phyloP scores from a whole-genome alignment of 2,888 invertebrate species.

The Lasioglossum pauxillum region DNA sequence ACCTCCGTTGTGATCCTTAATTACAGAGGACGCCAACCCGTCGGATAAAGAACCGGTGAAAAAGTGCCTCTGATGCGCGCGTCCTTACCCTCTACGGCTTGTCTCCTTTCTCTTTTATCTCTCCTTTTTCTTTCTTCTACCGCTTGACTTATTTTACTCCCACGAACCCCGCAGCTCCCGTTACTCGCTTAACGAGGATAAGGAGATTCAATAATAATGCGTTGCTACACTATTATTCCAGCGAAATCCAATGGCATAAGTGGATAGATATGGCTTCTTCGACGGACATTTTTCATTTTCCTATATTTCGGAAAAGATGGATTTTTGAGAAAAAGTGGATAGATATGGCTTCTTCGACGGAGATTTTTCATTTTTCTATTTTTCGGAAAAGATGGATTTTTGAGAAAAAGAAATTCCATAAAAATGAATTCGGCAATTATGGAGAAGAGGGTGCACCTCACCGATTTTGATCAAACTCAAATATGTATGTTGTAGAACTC shows the following conservation, averaged over 20 bases:
- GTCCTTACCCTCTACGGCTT: neutral
- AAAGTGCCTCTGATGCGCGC: neutral
- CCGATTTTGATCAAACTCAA: no score
- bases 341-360: neutral
- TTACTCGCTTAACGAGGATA: neutral
- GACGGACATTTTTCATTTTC: neutral
- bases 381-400: neutral
- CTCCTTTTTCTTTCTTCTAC: neutral
- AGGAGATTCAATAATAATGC: neutral
- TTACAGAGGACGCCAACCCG: neutral
- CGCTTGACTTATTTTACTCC: neutral
- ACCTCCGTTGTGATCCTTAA: conserved; percentile 20
- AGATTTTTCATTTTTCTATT: no score
- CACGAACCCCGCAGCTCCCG: neutral
- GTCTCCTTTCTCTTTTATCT: neutral
- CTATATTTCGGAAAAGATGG: neutral
- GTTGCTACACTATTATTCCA: neutral
- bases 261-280: neutral
- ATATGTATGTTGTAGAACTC: no score
- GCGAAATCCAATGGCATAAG: neutral
- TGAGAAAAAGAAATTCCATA: no score
- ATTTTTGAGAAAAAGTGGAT: neutral
- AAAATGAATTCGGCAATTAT: no score
- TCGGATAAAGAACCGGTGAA: neutral
- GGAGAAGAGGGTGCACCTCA: no score